phyloP scores from a whole-genome alignment of 2,113 vertebrate genomes.

The Procavia capensis region DNA sequence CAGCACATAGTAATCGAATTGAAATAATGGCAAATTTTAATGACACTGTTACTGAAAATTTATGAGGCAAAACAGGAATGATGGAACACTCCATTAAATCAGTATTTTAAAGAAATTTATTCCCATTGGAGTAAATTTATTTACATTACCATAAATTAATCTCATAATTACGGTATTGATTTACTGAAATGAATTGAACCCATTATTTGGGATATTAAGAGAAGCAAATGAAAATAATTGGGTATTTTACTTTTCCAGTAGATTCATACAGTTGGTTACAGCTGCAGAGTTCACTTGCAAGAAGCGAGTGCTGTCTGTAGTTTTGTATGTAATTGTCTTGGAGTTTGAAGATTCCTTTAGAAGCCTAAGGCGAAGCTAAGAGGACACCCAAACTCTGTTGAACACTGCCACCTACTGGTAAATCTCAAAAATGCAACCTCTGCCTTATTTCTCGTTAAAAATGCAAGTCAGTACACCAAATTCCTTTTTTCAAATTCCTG shows the following conservation, averaged over 20 bases:
- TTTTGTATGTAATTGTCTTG: neutral
- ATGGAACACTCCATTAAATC: neutral
- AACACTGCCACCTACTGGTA: constrained; percentile 70
- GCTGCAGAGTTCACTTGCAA: neutral
- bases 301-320: neutral
- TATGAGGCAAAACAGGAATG: neutral
- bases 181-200: constrained; percentile 1
- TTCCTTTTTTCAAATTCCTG: neutral
- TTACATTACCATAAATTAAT: constrained; percentile 18
- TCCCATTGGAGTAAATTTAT: neutral
- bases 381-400: constrained; percentile 22
- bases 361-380: accelerated
- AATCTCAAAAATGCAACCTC: constrained; percentile 4
- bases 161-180: neutral
- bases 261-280: neutral
- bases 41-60: constrained; percentile 35
- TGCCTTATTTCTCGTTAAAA: neutral
- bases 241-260: constrained; percentile 32
- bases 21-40: constrained; percentile 26
- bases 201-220: constrained; percentile 23
- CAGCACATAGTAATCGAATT: neutral
- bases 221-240: constrained; percentile 36
- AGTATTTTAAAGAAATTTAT: neutral
- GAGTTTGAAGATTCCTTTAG: constrained; percentile 1
- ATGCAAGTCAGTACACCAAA: neutral